Conservation (phyloP, 2,113 vertebrate species). For the Vanacampus margaritifer region DNA sequence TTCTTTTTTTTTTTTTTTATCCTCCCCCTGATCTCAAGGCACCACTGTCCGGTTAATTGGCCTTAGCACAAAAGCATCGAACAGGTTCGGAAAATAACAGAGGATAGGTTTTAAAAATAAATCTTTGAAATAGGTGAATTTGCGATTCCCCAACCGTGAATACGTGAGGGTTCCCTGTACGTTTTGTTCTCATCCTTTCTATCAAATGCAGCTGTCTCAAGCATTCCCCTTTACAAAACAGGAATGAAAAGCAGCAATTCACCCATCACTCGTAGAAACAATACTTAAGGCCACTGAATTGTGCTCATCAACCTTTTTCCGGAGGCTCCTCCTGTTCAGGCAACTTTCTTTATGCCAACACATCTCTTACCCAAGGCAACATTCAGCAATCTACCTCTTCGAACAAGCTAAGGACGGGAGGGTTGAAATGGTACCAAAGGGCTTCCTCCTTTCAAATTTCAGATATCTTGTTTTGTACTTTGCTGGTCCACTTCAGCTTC, state of each 20-base stretch:
- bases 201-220: conserved; percentile 22
- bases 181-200: conserved; percentile 8
- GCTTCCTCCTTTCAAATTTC: conserved; percentile 1
- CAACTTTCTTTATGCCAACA: conserved; percentile 8
- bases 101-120: not conserved
- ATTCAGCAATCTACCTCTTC: not conserved
- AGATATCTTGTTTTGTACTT: conserved; percentile 11
- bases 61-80: not conserved
- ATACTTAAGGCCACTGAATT: conserved; percentile 46
- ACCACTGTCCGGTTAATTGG: not conserved
- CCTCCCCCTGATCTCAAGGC: not conserved
- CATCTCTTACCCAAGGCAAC: conserved; percentile 20
- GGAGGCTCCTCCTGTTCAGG: conserved; percentile 14
- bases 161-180: no score
- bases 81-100: not conserved
- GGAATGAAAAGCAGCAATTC: conserved; percentile 9
- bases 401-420: conserved; percentile 15
- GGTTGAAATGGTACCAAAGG: conserved; percentile 23
- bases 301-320: conserved; percentile 15
- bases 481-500: conserved; percentile 35
- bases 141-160: not conserved
- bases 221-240: conserved; percentile 37
- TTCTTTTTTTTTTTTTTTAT: no score
- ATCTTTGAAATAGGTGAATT: not conserved
- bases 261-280: conserved; percentile 15